These are phyloP conservation scores for Pseudomugil tenellus DNA, from an alignment of 2,797 vertebrate genomes.

Conservation along the genomic window DNA sequence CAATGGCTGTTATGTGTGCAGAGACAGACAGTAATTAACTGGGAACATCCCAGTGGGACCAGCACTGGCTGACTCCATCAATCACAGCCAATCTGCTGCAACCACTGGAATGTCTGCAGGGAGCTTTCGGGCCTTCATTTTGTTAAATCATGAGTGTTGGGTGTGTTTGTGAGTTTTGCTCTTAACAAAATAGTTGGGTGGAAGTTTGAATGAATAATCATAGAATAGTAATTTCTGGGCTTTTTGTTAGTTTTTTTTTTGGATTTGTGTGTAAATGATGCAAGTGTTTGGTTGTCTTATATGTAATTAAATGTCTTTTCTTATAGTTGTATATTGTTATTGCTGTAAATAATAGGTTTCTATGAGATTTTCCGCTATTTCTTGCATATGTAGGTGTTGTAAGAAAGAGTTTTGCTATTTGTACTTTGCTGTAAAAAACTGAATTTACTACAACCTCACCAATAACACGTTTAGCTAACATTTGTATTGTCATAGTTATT, in stretches of 20 bases:
- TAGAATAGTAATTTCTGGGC: neutral
- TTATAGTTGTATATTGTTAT: neutral
- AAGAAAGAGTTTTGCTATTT: neutral
- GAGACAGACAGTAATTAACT: slow-evolving; percentile 76
- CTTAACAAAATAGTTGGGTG: slow-evolving; percentile 33
- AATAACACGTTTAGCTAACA: neutral
- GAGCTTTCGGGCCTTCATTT: slow-evolving; percentile 40
- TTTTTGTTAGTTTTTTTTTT: slow-evolving; percentile 3
- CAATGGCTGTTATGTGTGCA: slow-evolving; percentile 62
- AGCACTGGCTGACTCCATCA: slow-evolving; percentile 68
- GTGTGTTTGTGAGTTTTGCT: slow-evolving; percentile 14
- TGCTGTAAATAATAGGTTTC: neutral
- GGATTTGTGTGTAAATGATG: neutral
- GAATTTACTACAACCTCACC: neutral
- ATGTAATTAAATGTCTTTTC: neutral
- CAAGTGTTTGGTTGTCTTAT: neutral
- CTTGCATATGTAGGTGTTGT: neutral
- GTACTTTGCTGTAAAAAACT: too few species aligned
- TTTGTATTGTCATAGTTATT: neutral
- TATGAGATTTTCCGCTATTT: neutral
- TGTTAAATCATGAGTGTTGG: slow-evolving; percentile 8
- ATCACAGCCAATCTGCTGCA: slow-evolving; percentile 60
- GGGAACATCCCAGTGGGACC: slow-evolving; percentile 72
- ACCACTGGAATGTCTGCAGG: slow-evolving; percentile 73
- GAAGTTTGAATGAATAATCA: slow-evolving; percentile 12